phyloP scores from a whole-genome alignment of 2,113 vertebrate genomes.

The Xyliphius kryptos region DNA sequence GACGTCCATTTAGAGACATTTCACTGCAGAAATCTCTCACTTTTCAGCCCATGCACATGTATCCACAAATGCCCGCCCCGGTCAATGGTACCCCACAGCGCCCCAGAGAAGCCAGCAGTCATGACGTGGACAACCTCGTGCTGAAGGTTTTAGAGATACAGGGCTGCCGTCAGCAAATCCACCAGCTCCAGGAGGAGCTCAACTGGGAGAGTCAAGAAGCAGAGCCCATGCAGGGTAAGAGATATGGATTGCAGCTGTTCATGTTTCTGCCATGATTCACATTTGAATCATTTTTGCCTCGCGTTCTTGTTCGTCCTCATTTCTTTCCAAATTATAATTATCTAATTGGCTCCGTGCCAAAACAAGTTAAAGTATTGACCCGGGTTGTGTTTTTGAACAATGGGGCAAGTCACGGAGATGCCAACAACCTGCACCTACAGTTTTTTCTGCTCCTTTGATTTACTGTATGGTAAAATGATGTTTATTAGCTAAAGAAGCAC shows the following conservation, averaged over 20 bases:
- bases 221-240: constrained; percentile 55
- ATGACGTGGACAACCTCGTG: constrained; percentile 49
- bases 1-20: neutral
- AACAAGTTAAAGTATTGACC: neutral
- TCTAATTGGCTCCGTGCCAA: no score
- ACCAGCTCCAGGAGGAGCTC: constrained; percentile 61
- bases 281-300: neutral
- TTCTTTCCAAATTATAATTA: neutral
- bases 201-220: constrained; percentile 65
- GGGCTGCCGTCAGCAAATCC: constrained; percentile 54
- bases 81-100: constrained; percentile 7
- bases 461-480: neutral
- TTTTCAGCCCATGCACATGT: neutral
- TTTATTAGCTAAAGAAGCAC: neutral
- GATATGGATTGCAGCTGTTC: neutral
- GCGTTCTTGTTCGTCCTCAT: neutral
- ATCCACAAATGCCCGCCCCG: neutral
- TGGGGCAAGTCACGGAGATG: neutral
- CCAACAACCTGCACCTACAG: neutral
- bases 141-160: constrained; percentile 58
- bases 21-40: neutral
- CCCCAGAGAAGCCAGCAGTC: neutral
- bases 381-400: neutral
- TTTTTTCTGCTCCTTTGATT: neutral
- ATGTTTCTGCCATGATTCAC: neutral